Base-by-base conservation (phyloP, 2,888 invertebrate species). In the Andrena camellia region DNA sequence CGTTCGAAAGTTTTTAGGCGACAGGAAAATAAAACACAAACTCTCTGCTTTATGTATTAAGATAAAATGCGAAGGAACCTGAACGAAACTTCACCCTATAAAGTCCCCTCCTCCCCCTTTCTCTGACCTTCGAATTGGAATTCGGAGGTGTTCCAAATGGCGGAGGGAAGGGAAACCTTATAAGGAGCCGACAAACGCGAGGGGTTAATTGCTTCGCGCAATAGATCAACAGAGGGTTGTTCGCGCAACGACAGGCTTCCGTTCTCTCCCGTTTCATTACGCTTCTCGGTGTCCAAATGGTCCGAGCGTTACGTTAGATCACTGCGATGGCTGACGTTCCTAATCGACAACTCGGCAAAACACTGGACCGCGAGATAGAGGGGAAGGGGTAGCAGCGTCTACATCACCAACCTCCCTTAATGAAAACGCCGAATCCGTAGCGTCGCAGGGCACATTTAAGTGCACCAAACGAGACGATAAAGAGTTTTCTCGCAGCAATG, bases 391-490 rank as follows among this genome's bases (percentile, higher is more conserved):
- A 17, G 42, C 42, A 20, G 20, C 54, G 2, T 0, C 8, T 20
- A 8, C 20, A 20, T 8, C 8, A 0, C 4, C 57, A 57, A 2
- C 54, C 10, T 13, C 54, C 8, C 23, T 5, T 59, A 74, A 71
- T 57, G 60, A 71, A 17, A 59, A 52, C 23, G 70, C 26, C 35
- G 70, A 50, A 35, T 75, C 31, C 62, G 42, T 71, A 71, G 33
- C 20, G 20, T 8, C 20, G 52, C 52, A 20, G 20, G 60, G 23
- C 78, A 26, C 26, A 73, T 78, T 73, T 48, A 73, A 90, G 88
- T 82, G 89, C 88, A 89, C 81, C 88, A 88, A 90, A 90, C 90
- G 88, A 89, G 88, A 92, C 89, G 87, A 90, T 90, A 86, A 91
- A 91, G 90, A 90, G 86, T 90, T 88, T 91, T 86, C 90, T 89